Evolutionary conservation across 2,888 invertebrate genomes (phyloP), one percentile per base, ranked within the genome.

Genomic region (Amphimallon solstitiale): DNA sequence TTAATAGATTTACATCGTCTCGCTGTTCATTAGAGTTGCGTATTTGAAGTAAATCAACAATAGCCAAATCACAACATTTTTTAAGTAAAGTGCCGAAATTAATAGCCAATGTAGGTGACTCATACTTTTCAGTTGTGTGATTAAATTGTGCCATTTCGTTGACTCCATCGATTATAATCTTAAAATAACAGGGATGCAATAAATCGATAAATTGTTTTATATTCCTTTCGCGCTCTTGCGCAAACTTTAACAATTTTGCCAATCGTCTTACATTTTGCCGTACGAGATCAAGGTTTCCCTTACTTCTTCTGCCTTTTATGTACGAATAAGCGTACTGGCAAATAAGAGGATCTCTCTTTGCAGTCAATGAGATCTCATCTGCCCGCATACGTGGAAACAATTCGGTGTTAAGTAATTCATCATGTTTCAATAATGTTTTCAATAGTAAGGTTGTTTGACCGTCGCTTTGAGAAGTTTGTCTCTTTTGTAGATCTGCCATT

Each of bases 61-160:
- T 4, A 23, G 23, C 23, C 5, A 23, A 23, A 23, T 23, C 23
- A 34, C 71, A 72, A 63, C 74, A 74, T 67, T 71, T 73, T 63
- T 73, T 74, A 49, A 73, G 7, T 23, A 73, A 45, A 4, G 72
- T 74, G 19, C 72, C 74, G 62, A 72, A 73, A 69, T 72, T 74
- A 34, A 71, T 67, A 1, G 74, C 71, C n/a, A 73, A 51, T 6
- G 70, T 73, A 4, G 74, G 73, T 19, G 72, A 73, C 21, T 74
- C 73, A 68, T 70, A 71, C 17, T 14, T 67, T 10, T 72, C 72
- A 35, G 68, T 71, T 63, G 68, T 60, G 6, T 14, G 3, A 62
- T 73, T 73, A 67, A 69, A 73, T 10, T 46, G 14, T 19, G 69
- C 52, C 7, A 74, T 68, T 63, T 68, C 45, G 63, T 70, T 72